Base-by-base conservation (phyloP, 2,797 vertebrate species). In the Xenopus petersii region DNA sequence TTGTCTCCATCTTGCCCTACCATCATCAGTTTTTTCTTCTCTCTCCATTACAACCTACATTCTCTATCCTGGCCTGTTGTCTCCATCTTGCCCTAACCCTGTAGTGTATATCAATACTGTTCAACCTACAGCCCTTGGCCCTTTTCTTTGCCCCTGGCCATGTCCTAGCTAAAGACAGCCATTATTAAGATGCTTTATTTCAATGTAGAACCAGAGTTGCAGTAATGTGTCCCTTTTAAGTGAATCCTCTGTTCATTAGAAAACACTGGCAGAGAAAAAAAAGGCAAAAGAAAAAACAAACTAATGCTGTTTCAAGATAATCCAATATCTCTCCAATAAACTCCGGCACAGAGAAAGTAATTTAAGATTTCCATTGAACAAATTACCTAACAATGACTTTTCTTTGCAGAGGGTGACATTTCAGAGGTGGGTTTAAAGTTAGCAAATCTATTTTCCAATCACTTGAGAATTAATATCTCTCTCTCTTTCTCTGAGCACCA, bases 371-470 rank as follows among this genome's bases (percentile, higher is more conserved):
- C 21, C 68, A 71, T 75, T 71, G 64, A 67, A 75, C 69, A 75
- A 71, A 68, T 71, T 74, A 68, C 64, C 63, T 56, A 49, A 71
- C 73, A 49, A 61, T 68, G 64, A 56, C 74, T 75, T 75, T 72
- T 56, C 62, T 51, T 24, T 58, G 59, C 70, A 15, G n/a, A 59
- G 69, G 73, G 64, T 79, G 73, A 75, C 69, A 67, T 72, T 67
- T 67, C 24, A 30, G 64, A 64, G 67, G 78, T 13, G 64, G 65
- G 58, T 75, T 67, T 71, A 67, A 49, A 75, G 78, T 75, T 67
- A 66, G 69, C 47, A 71, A 79, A 75, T 67, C 73, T 74, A 79
- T 79, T 79, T 75, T 72, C 64, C 58, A 60, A 67, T 79, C 73
- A 71, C 59, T 59, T 62, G 42, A 63, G 36, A 75, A 58, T 79